Evolutionary conservation across 2,888 invertebrate species (phyloP).

Genomic region (Malthinus flaveolus): DNA sequence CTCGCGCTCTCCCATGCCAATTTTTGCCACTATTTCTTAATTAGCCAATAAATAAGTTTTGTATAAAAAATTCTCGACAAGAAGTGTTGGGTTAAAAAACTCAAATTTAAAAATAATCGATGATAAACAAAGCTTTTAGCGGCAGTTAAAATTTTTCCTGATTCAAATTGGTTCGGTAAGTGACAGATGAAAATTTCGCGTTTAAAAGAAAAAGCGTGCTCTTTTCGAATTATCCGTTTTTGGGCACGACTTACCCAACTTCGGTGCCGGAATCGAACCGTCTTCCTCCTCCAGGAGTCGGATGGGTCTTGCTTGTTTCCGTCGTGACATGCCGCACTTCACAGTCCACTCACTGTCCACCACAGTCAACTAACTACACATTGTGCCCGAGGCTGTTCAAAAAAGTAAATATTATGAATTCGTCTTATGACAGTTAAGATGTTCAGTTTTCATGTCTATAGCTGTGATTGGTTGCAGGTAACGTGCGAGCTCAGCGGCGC

Average conservation of each 20-base stretch:
- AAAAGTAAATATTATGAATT: slow-evolving; percentile 29
- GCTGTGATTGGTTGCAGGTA: slow-evolving; percentile 48
- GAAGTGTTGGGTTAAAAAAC: no score
- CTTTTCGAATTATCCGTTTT: slow-evolving; percentile 6
- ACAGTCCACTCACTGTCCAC: slow-evolving; percentile 39
- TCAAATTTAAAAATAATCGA: no score
- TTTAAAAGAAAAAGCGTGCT: slow-evolving; percentile 1
- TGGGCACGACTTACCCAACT: slow-evolving; percentile 40
- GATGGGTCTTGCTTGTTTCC: slow-evolving; percentile 60
- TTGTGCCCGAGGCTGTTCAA: slow-evolving; percentile 27
- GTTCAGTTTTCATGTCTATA: slow-evolving; percentile 31
- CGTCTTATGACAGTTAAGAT: slow-evolving; percentile 39
- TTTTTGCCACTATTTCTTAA: no score
- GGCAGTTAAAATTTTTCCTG: no score
- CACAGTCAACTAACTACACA: slow-evolving; percentile 36
- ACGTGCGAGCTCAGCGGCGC: slow-evolving; percentile 53
- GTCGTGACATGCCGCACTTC: slow-evolving; percentile 55
- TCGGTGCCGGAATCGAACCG: slow-evolving; percentile 40
- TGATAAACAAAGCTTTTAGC: no score
- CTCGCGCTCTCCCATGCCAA: no score
- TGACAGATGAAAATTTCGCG: not conserved
- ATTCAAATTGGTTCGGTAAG: no score
- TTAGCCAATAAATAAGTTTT: no score
- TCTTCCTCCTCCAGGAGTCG: slow-evolving; percentile 58
- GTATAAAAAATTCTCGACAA: no score